These are phyloP conservation scores for Halocynthia aurantium DNA, from an alignment of 23 tunicate species.

Conservation along the genomic window DNA sequence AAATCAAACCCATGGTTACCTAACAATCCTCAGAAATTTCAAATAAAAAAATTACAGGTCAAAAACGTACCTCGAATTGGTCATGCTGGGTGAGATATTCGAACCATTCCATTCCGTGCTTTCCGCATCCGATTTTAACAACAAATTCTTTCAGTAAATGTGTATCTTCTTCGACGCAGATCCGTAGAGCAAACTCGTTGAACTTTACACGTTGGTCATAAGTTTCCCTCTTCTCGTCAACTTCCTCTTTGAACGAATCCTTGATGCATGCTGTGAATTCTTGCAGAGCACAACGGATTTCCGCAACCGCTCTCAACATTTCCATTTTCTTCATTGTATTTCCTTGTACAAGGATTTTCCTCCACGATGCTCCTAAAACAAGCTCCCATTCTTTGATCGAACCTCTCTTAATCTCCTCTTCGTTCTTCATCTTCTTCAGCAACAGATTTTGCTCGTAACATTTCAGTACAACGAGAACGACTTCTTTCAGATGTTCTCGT, in stretches of 20 bases:
- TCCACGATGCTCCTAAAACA: not conserved
- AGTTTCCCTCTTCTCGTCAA: not conserved
- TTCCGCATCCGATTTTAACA: slow-evolving; percentile 3
- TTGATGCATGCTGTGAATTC: not conserved
- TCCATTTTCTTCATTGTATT: slow-evolving; percentile 2
- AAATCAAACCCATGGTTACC: not conserved
- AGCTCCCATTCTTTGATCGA: slow-evolving; percentile 1
- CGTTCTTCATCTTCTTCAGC: too few relatives aligned
- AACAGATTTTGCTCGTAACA: slow-evolving; percentile 6
- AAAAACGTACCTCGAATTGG: not conserved
- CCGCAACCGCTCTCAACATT: slow-evolving; percentile 4
- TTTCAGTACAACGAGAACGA: slow-evolving; percentile 6
- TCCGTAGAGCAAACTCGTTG: not conserved
- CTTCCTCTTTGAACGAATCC: slow-evolving; percentile 7
- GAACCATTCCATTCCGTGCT: slow-evolving; percentile 17
- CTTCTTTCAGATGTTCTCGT: not conserved
- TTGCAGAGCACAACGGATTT: not conserved
- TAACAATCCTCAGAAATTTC: not conserved
- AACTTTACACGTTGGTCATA: slow-evolving; percentile 1
- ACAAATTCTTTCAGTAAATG: slow-evolving; percentile 3
- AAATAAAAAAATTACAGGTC: not conserved
- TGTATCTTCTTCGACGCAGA: not conserved
- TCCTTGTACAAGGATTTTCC: not conserved
- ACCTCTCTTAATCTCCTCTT: too few relatives aligned
- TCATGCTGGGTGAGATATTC: not conserved